These are phyloP conservation scores for Picathartes gymnocephalus DNA, from an alignment of 2,113 vertebrate genomes.

Conservation along the genomic window DNA sequence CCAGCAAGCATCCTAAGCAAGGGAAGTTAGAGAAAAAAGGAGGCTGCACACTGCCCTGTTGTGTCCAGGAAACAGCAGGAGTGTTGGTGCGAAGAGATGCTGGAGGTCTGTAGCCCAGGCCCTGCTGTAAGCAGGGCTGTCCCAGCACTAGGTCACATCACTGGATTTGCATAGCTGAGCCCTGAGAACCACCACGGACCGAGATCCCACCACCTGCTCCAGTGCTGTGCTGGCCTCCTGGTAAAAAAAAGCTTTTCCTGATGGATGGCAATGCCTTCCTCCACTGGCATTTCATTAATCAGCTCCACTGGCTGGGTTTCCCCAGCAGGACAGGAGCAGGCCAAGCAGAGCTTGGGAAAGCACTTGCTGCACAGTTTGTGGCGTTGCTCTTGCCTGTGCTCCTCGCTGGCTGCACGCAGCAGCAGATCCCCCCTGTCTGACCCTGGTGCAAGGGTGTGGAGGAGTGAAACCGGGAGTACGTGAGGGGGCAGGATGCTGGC, in stretches of 20 bases:
- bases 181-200: not conserved
- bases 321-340: not conserved
- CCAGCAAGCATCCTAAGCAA: not conserved
- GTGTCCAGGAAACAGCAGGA: not conserved
- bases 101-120: not conserved
- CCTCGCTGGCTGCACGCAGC: fast-evolving
- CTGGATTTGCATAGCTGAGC: not conserved
- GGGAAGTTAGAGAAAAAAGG: not conserved
- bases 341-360: not conserved
- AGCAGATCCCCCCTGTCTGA: not conserved
- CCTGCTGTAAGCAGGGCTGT: not conserved
- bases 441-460: not conserved
- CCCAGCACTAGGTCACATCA: fast-evolving
- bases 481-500: not conserved
- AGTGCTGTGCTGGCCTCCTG: not conserved
- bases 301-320: not conserved
- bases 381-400: fast-evolving
- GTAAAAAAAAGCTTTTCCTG: not conserved
- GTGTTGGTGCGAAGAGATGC: not conserved
- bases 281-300: not conserved
- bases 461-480: not conserved
- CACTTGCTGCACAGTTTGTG: fast-evolving
- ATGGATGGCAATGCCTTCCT: not conserved
- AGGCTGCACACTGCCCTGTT: not conserved
- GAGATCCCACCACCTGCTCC: not conserved